These are phyloP conservation scores for human DNA, from an alignment of 2,113 vertebrate species.

Conservation along the genomic window DNA sequence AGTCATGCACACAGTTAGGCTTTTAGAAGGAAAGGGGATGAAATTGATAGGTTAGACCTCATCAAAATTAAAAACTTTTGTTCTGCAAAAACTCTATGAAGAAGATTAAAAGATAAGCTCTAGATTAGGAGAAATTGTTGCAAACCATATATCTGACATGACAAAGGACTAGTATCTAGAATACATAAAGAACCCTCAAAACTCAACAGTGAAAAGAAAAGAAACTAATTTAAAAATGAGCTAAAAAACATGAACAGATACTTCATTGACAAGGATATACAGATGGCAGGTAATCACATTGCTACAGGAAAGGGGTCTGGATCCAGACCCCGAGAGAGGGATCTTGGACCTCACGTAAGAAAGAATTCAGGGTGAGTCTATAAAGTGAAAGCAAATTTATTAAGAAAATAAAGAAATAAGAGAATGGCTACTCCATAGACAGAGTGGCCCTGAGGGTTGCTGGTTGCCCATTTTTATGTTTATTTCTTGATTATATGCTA, in stretches of 20 bases:
- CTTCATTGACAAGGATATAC: neutral
- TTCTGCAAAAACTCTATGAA: neutral
- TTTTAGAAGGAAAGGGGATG: neutral
- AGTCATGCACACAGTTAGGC: neutral
- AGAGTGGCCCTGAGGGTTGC: too few species aligned
- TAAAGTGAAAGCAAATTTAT: too few species aligned
- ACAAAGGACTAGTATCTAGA: neutral
- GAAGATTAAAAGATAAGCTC: neutral
- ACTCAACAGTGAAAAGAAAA: neutral
- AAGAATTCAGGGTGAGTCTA: too few species aligned
- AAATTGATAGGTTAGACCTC: neutral
- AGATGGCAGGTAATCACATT: neutral
- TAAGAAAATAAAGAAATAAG: too few species aligned
- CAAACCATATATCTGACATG: neutral
- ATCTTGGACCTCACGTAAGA: too few species aligned
- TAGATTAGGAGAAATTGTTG: neutral
- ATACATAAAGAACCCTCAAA: neutral
- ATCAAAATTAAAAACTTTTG: neutral
- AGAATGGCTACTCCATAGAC: too few species aligned
- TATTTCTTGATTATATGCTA: too few species aligned
- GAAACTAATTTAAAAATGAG: neutral
- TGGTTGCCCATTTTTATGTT: too few species aligned
- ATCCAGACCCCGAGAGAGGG: too few species aligned
- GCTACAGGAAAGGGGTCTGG: too few species aligned
- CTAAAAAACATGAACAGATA: neutral